Conservation (phyloP, 2,888 invertebrate species). For the Plusia festucae region DNA sequence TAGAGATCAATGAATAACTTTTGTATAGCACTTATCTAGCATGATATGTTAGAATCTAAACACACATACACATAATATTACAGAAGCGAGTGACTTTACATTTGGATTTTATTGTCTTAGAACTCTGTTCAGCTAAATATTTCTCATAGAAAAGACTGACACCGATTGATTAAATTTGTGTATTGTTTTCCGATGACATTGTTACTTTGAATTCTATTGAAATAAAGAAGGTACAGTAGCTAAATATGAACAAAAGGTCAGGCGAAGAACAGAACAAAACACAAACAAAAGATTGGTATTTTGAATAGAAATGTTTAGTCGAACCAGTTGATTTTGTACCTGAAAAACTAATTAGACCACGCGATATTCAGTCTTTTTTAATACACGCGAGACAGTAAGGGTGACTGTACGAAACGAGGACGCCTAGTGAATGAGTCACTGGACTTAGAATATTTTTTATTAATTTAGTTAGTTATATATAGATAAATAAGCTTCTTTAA, state of each 20-base stretch:
- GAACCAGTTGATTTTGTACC: background rate
- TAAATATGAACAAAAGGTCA: background rate
- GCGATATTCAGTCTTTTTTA: too few relatives aligned
- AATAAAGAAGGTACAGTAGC: too few relatives aligned
- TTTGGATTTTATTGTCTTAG: background rate
- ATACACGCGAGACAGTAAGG: too few relatives aligned
- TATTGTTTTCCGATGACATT: background rate
- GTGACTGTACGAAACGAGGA: too few relatives aligned
- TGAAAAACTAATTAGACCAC: background rate
- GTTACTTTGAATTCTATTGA: background rate
- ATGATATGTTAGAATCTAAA: background rate
- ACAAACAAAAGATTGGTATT: background rate
- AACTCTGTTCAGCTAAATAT: background rate
- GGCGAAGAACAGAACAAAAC: background rate
- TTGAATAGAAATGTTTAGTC: background rate
- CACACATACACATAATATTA: background rate
- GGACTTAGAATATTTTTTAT: too few relatives aligned
- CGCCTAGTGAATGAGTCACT: too few relatives aligned
- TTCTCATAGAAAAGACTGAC: background rate
- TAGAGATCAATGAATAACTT: conserved; percentile 4
- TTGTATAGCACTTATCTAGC: background rate
- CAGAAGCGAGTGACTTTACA: background rate
- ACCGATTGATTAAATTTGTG: background rate
- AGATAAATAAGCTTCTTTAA: too few relatives aligned
- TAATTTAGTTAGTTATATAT: too few relatives aligned